Base-by-base conservation (phyloP, 1,140 invertebrate species). In the Cotesia chilonis region DNA sequence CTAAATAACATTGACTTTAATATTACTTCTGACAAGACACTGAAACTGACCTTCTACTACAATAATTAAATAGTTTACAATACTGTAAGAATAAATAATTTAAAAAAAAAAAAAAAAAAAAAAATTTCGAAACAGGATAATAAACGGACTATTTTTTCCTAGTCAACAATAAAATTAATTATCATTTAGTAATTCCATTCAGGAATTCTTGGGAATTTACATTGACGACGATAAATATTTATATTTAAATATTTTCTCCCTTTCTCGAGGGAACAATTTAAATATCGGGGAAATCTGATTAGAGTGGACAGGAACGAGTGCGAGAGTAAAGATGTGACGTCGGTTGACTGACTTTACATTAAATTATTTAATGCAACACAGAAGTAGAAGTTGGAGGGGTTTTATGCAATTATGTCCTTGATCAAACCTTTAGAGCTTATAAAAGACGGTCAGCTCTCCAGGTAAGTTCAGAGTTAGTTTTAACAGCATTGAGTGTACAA, bases 401-500 rank as follows among this genome's bases (percentile, higher is more conserved):
- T 20, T 65, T 60, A 75, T 76, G 72, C 63, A 64, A 70, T 75
- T 75, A 74, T 73, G 81, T 79, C 81, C 79, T 82, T 82, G 81
- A 74, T 78, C 65, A 73, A 78, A 77, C 75, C 76, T 80, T 74
- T 81, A 10, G 41, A 81, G 80, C 76, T 74, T 87, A 87, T 87
- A 87, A 87, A 87, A 81, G 82, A 85, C 84, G 82, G 79, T 74
- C 78, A 76, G 55, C 72, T 77, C 74, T 77, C 78, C 70, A 74
- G 68, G 61, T 55, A 59, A 74, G 73, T 74, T 51, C 81, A 86
- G 80, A 84, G 73, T 74, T 66, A 69, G 57, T 68, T 68, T 36
- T 38, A 57, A 63, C 72, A 59, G 35, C 68, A 51, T 67, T 38
- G 67, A 47, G 72, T 47, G 6, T 79, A 73, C 54, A 36, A 86